Evolutionary conservation across 2,113 vertebrate genomes (phyloP).

Genomic region (Butorides virescens): DNA sequence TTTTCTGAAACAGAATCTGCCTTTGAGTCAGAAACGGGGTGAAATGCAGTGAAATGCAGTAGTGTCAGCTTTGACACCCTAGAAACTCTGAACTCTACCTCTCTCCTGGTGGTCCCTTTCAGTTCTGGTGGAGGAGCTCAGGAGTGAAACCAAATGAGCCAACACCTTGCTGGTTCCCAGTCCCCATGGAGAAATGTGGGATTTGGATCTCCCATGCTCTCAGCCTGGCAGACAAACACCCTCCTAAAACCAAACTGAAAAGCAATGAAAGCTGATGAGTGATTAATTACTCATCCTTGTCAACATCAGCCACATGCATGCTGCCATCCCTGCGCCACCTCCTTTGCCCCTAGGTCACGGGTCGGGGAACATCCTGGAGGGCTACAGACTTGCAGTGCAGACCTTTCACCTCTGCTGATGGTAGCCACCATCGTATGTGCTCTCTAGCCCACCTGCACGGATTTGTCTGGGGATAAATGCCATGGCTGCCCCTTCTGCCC

Average conservation of each 20-base stretch:
- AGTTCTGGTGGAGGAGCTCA: neutral
- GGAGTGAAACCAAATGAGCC: neutral
- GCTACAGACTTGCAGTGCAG: fast-evolving
- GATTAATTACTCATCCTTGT: neutral
- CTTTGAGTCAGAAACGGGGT: neutral
- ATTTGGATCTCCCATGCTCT: neutral
- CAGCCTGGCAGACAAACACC: neutral
- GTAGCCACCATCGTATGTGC: fast-evolving
- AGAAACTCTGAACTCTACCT: neutral
- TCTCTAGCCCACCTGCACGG: neutral
- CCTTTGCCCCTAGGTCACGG: neutral
- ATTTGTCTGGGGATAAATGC: neutral
- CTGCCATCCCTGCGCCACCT: neutral
- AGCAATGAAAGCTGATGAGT: neutral
- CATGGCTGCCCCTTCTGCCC: neutral
- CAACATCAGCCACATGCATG: neutral
- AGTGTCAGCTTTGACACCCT: neutral
- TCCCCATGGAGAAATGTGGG: neutral
- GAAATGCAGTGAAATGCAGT: neutral
- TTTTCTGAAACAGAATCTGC: neutral
- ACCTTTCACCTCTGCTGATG: neutral
- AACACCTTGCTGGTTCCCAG: neutral
- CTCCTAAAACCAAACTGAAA: neutral
- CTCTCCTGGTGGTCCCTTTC: neutral
- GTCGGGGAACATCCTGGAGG: neutral